These are phyloP conservation scores for Dicrurus megarhynchus DNA, from an alignment of 2,113 vertebrate species.

Conservation along the genomic window DNA sequence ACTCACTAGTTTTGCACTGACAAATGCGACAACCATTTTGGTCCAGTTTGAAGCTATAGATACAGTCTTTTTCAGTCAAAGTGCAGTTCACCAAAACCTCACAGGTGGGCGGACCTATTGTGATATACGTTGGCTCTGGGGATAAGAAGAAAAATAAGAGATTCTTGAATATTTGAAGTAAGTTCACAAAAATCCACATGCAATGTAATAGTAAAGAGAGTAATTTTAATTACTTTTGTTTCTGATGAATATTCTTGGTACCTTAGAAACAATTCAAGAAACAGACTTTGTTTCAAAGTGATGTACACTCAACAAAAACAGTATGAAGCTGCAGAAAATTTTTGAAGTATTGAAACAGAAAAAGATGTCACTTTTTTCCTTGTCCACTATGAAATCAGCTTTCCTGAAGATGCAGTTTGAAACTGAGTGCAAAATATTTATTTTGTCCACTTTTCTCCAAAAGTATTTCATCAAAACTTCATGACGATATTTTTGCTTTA, in stretches of 20 bases:
- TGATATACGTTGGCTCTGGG: conserved; percentile 87
- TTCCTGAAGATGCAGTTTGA: neutral
- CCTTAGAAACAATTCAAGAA: neutral
- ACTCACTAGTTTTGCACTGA: conserved; percentile 87
- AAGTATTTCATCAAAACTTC: neutral
- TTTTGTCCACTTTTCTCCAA: neutral
- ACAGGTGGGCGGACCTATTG: conserved; percentile 84
- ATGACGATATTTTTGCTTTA: neutral
- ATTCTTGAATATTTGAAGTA: neutral
- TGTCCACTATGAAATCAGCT: neutral
- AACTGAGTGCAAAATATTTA: neutral
- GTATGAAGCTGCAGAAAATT: neutral
- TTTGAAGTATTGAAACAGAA: neutral
- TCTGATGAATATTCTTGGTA: neutral
- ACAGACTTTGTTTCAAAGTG: neutral
- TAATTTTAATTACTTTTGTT: neutral
- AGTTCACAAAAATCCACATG: neutral
- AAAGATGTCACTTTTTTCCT: neutral
- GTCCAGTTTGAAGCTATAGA: conserved; percentile 81
- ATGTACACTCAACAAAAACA: neutral
- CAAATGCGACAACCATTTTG: conserved; percentile 81
- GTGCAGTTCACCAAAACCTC: conserved; percentile 80
- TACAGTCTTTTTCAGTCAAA: conserved; percentile 81
- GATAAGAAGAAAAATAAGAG: neutral
- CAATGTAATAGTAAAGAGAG: neutral